Conservation (phyloP, 2,113 vertebrate genomes). For the Entomyzon cyanotis region DNA sequence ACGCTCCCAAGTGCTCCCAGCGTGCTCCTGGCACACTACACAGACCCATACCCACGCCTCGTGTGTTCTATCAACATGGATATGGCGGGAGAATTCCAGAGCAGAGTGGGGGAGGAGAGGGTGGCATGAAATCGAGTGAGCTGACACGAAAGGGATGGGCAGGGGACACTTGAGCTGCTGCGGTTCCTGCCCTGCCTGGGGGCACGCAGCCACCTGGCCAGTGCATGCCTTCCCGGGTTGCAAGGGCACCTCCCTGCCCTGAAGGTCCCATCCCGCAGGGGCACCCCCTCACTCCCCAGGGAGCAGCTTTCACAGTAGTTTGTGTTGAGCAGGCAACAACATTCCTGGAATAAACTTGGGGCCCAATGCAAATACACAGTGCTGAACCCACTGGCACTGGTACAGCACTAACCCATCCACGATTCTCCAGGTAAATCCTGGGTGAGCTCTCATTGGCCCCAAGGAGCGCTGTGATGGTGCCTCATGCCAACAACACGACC, state of each 20-base stretch:
- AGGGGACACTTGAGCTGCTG: neutral
- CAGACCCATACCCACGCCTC: neutral
- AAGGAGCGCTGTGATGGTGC: rapidly evolving
- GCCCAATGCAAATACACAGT: neutral
- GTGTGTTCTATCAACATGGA: neutral
- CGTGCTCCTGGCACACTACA: rapidly evolving
- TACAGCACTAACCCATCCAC: neutral
- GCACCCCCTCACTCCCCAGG: neutral
- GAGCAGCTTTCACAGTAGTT: neutral
- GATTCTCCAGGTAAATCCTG: neutral
- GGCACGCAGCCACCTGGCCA: neutral
- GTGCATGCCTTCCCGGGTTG: rapidly evolving
- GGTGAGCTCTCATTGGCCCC: neutral
- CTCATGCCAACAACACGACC: neutral
- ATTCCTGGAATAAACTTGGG: neutral
- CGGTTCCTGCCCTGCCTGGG: neutral
- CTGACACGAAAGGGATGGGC: rapidly evolving
- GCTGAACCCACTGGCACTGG: rapidly evolving
- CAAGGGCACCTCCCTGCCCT: neutral
- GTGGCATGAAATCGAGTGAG: neutral
- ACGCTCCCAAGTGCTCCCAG: neutral
- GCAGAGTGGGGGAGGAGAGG: neutral
- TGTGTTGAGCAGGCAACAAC: neutral
- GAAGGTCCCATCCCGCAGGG: neutral
- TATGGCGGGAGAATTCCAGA: neutral